Evolutionary conservation across 2,113 vertebrate genomes (phyloP).

Genomic region (Myrmecophaga tridactyla): DNA sequence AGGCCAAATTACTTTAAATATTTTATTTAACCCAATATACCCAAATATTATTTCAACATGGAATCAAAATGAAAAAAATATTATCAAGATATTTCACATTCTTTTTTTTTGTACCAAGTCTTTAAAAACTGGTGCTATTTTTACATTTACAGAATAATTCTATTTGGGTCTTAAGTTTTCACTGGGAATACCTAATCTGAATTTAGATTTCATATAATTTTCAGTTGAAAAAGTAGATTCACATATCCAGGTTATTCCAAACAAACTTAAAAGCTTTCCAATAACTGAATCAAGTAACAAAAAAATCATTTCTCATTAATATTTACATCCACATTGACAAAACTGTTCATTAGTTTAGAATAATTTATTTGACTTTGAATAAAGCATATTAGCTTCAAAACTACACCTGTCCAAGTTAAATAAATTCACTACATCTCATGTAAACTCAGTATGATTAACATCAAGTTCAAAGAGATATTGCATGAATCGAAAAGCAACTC

Average conservation of each 20-base stretch:
- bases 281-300: not conserved
- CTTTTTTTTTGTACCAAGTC: not conserved
- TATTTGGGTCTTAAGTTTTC: conserved; percentile 4
- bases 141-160: not conserved
- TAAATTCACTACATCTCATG: conserved; percentile 49
- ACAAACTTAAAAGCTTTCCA: conserved; percentile 22
- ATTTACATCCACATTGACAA: conserved; percentile 28
- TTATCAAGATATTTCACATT: conserved; percentile 9
- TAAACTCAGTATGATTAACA: conserved; percentile 45
- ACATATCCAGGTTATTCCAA: not conserved
- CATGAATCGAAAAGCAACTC: conserved; percentile 49
- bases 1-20: not conserved
- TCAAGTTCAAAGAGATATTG: conserved; percentile 31
- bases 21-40: not conserved
- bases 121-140: not conserved
- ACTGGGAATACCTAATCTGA: not conserved
- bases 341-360: conserved; percentile 45
- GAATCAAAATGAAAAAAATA: conserved; percentile 32
- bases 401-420: conserved; percentile 42
- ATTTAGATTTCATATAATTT: conserved; percentile 55
- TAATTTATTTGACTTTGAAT: conserved; percentile 52
- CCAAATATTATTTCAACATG: not conserved
- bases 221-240: conserved; percentile 30
- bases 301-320: conserved; percentile 15
- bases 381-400: conserved; percentile 37